Percentiles rank a stretch among this genome's conserved stretches.
Evolutionary conservation across 1,140 invertebrate species (phyloP).

Genomic region (Zaprionus lachaisei): DNA sequence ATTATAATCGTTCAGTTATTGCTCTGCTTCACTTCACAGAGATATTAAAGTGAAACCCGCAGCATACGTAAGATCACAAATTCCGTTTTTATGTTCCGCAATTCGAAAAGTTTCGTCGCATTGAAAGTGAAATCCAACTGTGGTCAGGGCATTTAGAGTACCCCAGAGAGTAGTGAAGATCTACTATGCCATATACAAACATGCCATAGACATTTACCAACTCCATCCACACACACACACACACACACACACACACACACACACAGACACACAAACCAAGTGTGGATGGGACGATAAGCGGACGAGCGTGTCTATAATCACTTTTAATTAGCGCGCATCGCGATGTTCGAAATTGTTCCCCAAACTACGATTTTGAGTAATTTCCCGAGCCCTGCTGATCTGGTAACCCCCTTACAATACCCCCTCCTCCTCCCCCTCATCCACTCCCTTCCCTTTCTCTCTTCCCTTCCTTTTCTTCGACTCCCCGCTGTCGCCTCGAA

Average conservation of each 20-base stretch:
- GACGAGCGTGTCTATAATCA: conserved; percentile 75
- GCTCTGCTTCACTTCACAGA: too few species aligned
- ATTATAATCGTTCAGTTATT: background rate
- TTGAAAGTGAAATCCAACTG: conserved; percentile 3
- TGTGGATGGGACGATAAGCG: too few species aligned
- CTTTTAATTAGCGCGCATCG: conserved; percentile 66
- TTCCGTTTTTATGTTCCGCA: background rate
- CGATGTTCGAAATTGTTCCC: conserved; percentile 29
- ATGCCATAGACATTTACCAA: background rate
- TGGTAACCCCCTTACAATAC: conserved; percentile 4
- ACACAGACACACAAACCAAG: background rate
- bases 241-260: background rate
- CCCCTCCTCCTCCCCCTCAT: conserved; percentile 20
- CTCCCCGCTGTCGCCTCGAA: conserved; percentile 21
- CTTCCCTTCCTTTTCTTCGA: background rate
- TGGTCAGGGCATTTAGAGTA: background rate
- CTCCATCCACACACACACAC: background rate
- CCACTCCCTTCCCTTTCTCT: conserved; percentile 6
- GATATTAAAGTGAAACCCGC: too few species aligned
- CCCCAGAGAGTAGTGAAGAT: background rate
- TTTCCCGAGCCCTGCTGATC: conserved; percentile 39
- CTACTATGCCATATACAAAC: background rate
- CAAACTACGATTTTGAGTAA: conserved; percentile 68
- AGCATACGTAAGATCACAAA: too few species aligned
- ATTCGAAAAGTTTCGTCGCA: background rate